Base-by-base conservation (phyloP, 2,797 vertebrate species). In the Melopsittacus undulatus region DNA sequence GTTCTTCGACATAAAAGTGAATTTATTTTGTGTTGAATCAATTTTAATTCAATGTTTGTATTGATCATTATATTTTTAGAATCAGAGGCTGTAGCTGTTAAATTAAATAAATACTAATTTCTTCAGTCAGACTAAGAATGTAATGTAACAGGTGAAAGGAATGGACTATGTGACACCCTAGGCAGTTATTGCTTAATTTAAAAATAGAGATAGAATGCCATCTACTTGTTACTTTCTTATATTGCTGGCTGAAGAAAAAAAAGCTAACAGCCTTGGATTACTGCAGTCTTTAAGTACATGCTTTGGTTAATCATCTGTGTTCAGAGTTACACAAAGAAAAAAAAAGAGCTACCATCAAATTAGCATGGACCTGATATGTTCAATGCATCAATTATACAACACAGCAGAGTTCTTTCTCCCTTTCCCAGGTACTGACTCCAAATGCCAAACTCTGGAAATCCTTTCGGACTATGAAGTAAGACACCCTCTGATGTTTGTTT, bases 171-270 rank as follows among this genome's bases (percentile, higher is more conserved):
- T 66, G 81, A 85, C 63, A 96, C 78, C 64, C 83, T 69, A 91
- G 90, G 40, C 49, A 80, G 48, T 67, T 69, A 32, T 23, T 86
- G 34, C 87, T 74, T 67, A 34, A 72, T 61, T 97, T 97, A 97
- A 97, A 93, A 96, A 97, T 91, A 97, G 97, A 97, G 93, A 90
- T 96, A 96, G 94, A 97, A 98, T 98, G 97, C 97, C 97, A 98
- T 96, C 98, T 98, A 98, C 97, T 97, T 98, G 97, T 82, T 97
- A 96, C 74, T 91, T 96, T 96, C 94, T 88, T 96, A 93, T 96
- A 95, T 69, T 95, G 95, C 95, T 89, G 78, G 67, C 66, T 59
- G 54, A 96, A 67, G 54, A 62, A 77, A 73, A 32, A 27, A 45
- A 10, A 67, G 29, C 57, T 77, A 78, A 56, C 73, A 83, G 7